A percentile compares a stretch with the other conserved stretches of the same genome.
Evolutionary conservation across 2,888 invertebrate genomes (phyloP).

Genomic region (Macaria notata): DNA sequence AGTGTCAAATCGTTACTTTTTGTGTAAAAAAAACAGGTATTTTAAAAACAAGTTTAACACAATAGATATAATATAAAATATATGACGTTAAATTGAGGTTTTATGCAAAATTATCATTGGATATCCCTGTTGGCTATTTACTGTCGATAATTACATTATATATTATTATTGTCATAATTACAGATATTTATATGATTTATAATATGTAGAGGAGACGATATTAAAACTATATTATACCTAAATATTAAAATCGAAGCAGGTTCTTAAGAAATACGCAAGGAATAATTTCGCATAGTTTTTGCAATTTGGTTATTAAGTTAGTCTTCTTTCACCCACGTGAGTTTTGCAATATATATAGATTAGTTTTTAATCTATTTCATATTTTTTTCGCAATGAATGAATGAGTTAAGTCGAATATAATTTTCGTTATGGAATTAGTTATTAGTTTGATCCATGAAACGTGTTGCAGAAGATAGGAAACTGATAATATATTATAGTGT

Average conservation of each 20-base stretch:
- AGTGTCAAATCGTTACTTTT: constrained; percentile 15
- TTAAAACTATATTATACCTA: too few relatives aligned
- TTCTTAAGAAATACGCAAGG: constrained; percentile 8
- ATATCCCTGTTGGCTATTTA: neutral
- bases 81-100: constrained; percentile 3
- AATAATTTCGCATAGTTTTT: constrained; percentile 15
- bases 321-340: constrained; percentile 5
- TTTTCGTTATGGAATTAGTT: too few relatives aligned
- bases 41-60: constrained; percentile 9
- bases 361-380: constrained; percentile 11
- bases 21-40: constrained; percentile 2
- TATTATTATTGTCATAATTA: too few relatives aligned
- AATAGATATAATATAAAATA: constrained; percentile 7
- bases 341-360: constrained; percentile 12
- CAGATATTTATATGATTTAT: constrained; percentile 6
- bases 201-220: neutral
- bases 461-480: too few relatives aligned
- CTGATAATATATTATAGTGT: too few relatives aligned
- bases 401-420: neutral
- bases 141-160: neutral
- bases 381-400: constrained; percentile 7
- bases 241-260: constrained; percentile 2
- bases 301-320: constrained; percentile 11
- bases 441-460: too few relatives aligned
- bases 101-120: constrained; percentile 3